Base-by-base conservation (phyloP, 1,140 invertebrate species). In the Octopus bimaculoides region DNA sequence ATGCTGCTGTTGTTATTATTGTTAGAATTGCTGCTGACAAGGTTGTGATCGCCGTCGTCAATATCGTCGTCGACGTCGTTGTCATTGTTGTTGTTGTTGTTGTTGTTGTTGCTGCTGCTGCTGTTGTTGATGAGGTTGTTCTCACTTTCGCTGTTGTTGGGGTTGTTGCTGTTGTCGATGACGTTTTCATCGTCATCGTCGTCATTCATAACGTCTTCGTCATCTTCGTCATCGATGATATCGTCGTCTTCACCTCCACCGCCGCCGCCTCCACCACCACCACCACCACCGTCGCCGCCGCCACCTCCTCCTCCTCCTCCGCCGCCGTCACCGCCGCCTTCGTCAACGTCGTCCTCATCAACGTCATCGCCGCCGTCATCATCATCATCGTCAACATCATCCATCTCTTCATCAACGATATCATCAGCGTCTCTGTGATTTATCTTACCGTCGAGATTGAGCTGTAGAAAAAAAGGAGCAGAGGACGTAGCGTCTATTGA, bases 291-390 rank as follows among this genome's bases (percentile, higher is more conserved):
- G 3, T 3, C 26, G 1, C 26, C 66, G 20, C 7, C 54, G 71
- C 82, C 78, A 91, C 91, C 79, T n/a, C 77, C 77, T 53, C 79
- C 80, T 81, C 77, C 69, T n/a, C 61, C 52, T 54, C 52, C 77
- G 5, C 69, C 6, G 20, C 80, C 80, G 54, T 81, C 81, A 12
- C 81, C 81, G 76, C 81, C 81, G 12, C 82, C 84, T 52, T 79
- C 75, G 56, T 81, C 79, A 55, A 82, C 81, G 75, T 76, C 74
- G 56, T 76, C 53, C 6, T 85, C 83, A 52, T 71, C 66, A 53
- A 14, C 54, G 55, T 76, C 82, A 84, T 83, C 78, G 91, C 91
- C 79, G 14, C 77, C 77, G 56, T 82, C 80, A 82, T 78, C 69
- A n/a, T 75, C 52, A 56, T 54, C 77, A 52, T 56, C 78, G 41